Evolutionary conservation across 2,797 vertebrate species (phyloP), one percentile per base, ranked within the genome.

Genomic region (Lepilemur septentrionalis): DNA sequence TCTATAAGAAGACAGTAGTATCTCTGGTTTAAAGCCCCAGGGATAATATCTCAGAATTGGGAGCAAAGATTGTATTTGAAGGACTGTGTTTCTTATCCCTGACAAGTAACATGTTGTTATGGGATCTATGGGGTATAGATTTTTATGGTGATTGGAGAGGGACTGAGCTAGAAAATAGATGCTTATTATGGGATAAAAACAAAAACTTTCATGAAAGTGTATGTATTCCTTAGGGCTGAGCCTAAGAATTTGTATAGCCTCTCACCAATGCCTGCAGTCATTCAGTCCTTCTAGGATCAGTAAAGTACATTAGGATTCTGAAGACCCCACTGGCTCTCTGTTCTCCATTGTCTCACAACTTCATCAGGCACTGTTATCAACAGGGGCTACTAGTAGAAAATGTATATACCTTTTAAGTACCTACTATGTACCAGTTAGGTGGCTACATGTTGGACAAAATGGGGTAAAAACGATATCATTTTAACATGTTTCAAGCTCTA

Each of bases 11-110:
- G 18, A 46, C 1, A 28, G 4, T 20, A 11, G 4, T 20, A 7
- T 91, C 23, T 75, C 73, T 83, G n/a, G 46, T 52, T 89, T 83
- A 75, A 46, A 70, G 9, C 1, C 32, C 17, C 10, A 25, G n/a
- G 10, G 59, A 52, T n/a, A 94, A 18, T 81, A 46, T 83, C n/a
- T 88, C 14, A 69, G 50, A 80, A 81, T 48, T 69, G 15, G 6
- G 30, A 84, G 46, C 61, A 79, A 94, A 89, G 35, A n/a, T 65
- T 90, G 13, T 11, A 89, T 93, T 94, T 95, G 59, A 94, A 48
- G 35, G 35, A 61, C 43, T 81, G 28, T 52, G 14, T 72, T 95
- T 89, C 48, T 94, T 93, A 86, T 93, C 35, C 28, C 25, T 75
- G 63, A 75, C 15, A 91, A 89, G 52, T 41, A 79, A 52, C 20